Evolutionary conservation across 2,797 vertebrate species (phyloP), one percentile per base, ranked within the genome.

Genomic region (Lateolabrax maculatus): DNA sequence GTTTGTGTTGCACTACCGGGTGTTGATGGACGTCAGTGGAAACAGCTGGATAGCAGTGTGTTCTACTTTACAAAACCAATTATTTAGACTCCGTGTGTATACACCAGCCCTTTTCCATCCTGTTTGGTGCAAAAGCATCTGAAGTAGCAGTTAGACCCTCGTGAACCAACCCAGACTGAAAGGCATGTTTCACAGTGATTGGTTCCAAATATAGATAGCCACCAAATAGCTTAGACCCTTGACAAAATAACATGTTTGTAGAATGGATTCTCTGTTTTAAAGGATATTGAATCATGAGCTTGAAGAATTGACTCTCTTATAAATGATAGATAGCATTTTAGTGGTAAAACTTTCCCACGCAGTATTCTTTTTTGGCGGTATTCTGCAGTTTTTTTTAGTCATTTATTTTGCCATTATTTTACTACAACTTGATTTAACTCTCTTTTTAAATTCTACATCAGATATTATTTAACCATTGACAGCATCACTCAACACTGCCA

Each of bases 11-110:
- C 3, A 31, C 70, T 70, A 58, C 66, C 16, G 19, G 36, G 46
- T 75, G 77, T 61, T 76, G 84, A 88, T 61, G 65, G 81, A 84
- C 8, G 4, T 11, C 48, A 46, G 64, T 75, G 84, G 84, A 83
- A 87, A 78, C 81, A 81, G 81, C 82, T 84, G 85, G 49, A 6
- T 0, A 66, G 72, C 19, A 37, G 29, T 0, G 0, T 70, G 62
- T 52, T 74, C 76, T 49, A 4, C 64, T 67, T 71, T 18, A 37
- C 44, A 71, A 78, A 84, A 84, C 85, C 75, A 80, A 70, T 72
- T 79, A 73, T 88, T 80, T 84, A 56, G 63, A 79, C 29, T 9
- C 63, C 29, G 23, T 60, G 63, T 61, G 64, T 71, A 39, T 29
- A 57, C 60, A 83, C 13, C 69, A 18, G 46, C 10, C n/a, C 19